Evolutionary conservation across 2,113 vertebrate genomes (phyloP).

Genomic region (Carlito syrichta): DNA sequence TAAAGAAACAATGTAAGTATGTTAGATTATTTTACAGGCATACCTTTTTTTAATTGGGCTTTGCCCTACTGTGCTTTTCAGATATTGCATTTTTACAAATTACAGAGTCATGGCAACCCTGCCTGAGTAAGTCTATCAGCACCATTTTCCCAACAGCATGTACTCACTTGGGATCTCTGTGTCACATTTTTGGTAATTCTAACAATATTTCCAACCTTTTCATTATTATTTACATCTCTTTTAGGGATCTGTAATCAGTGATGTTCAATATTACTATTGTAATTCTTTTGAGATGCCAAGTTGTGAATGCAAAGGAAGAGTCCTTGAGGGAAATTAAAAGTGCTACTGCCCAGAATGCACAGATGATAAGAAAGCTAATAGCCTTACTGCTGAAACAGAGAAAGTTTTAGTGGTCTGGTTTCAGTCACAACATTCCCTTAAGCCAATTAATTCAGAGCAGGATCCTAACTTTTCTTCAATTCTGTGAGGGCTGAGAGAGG

Average conservation of each 20-base stretch:
- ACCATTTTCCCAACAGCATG: neutral
- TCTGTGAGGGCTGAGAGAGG: neutral
- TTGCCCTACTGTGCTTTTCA: neutral
- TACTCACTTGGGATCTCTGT: neutral
- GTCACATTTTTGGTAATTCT: neutral
- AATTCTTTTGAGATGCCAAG: neutral
- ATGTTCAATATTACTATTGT: neutral
- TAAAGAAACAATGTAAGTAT: neutral
- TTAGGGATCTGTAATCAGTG: neutral
- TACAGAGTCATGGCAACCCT: neutral
- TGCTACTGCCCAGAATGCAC: neutral
- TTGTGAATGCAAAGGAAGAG: neutral
- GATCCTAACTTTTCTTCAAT: neutral
- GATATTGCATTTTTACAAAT: neutral
- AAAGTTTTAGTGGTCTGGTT: neutral
- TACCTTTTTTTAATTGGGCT: neutral
- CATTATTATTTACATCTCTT: neutral
- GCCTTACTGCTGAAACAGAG: neutral
- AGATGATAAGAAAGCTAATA: neutral
- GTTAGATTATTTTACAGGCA: neutral
- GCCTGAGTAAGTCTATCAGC: neutral
- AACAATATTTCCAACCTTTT: neutral
- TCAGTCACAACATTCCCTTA: neutral
- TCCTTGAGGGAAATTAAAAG: neutral
- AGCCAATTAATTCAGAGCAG: neutral